Conservation (phyloP, 1,140 invertebrate genomes). For the Musca domestica region DNA sequence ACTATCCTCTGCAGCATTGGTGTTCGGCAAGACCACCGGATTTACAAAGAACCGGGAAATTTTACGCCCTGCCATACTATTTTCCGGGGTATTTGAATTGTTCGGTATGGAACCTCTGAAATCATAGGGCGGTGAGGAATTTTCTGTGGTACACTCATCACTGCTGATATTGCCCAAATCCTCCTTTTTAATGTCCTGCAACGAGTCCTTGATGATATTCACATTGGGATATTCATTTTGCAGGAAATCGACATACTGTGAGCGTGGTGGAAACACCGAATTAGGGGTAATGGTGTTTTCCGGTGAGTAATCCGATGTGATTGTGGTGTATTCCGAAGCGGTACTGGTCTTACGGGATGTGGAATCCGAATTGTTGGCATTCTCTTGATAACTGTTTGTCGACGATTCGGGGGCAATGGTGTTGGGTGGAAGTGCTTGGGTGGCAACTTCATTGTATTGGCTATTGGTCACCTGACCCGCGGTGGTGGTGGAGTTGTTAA, state of each 20-base stretch:
- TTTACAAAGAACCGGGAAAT: slow-evolving; percentile 79
- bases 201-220: no score
- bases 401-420: no score
- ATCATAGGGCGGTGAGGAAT: not conserved
- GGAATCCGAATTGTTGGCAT: slow-evolving; percentile 41
- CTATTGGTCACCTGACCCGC: no score
- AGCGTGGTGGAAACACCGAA: not conserved
- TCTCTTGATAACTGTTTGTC: no score
- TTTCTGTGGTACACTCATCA: not conserved
- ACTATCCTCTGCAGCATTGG: no score
- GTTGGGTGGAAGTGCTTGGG: no score
- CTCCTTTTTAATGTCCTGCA: no score
- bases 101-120: not conserved
- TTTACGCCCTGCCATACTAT: slow-evolving; percentile 57
- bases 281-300: slow-evolving; percentile 55
- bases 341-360: slow-evolving; percentile 58
- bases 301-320: slow-evolving; percentile 57
- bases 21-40: slow-evolving; percentile 59
- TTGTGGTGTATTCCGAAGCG: slow-evolving; percentile 53
- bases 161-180: no score
- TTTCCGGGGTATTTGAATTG: not conserved
- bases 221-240: no score
- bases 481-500: no score
- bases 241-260: no score
- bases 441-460: no score